Evolutionary conservation across 92 coral and sea anemone species (phyloP).

Genomic region (Porites rus): DNA sequence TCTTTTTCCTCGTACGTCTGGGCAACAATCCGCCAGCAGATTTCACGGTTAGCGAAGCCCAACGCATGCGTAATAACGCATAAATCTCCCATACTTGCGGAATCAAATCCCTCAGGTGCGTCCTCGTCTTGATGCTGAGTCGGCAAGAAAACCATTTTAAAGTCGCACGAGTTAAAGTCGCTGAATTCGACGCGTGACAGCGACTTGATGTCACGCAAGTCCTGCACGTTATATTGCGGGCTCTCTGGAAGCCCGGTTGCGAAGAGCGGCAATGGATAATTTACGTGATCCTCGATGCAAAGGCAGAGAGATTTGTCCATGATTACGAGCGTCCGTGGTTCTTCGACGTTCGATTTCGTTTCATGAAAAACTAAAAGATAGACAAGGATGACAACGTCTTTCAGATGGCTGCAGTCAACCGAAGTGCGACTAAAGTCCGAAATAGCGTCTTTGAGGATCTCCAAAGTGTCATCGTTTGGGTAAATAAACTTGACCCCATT

Average conservation of each 20-base stretch:
- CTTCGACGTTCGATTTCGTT: slow-evolving; percentile 64
- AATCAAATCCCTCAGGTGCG: slow-evolving; percentile 77
- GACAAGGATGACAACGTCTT: slow-evolving; percentile 79
- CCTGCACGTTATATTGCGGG: slow-evolving; percentile 89
- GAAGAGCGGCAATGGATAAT: slow-evolving; percentile 93
- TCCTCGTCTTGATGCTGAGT: slow-evolving; percentile 61
- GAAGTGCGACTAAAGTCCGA: slow-evolving; percentile 84
- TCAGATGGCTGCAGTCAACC: slow-evolving; percentile 63
- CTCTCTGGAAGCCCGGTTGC: slow-evolving; percentile 97
- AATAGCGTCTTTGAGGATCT: slow-evolving; percentile 84
- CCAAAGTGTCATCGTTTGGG: slow-evolving; percentile 92
- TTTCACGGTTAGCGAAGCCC: slow-evolving; percentile 55
- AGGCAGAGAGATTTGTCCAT: slow-evolving; percentile 88
- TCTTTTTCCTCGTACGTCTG: slow-evolving; percentile 99
- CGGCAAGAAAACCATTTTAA: slow-evolving; percentile 83
- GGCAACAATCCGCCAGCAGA: slow-evolving; percentile 87
- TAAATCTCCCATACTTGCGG: slow-evolving; percentile 90
- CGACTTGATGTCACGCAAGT: slow-evolving; percentile 84
- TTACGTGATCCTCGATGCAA: slow-evolving; percentile 94
- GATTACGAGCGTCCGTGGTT: slow-evolving; percentile 87
- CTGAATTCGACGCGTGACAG: slow-evolving; percentile 95
- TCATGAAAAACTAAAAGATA: slow-evolving; percentile 89
- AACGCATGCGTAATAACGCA: slow-evolving; percentile 80
- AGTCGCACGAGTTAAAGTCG: slow-evolving; percentile 93
- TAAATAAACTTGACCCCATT: slow-evolving; percentile 87